Base-by-base conservation (phyloP, 64 coral and sea anemone species). In the Anthopleura sola region DNA sequence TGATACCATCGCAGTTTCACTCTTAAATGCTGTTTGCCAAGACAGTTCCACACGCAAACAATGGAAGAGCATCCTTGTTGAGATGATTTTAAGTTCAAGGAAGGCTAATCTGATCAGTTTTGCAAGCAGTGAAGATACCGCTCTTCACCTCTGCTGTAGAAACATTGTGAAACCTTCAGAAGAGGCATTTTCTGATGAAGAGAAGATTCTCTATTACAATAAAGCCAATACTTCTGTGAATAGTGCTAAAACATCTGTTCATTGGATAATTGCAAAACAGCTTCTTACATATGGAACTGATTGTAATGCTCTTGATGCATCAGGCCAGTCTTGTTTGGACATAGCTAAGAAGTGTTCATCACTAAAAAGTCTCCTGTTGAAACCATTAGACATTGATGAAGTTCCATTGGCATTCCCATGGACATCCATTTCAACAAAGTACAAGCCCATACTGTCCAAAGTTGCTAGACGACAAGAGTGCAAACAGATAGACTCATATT, bases 401-500 rank as follows among this genome's bases (percentile, higher is more conserved):
- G 36, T 31, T 14, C 69, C 69, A 34, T 75, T 75, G 36, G 69
- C 24, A 14, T 34, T 75, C 13, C 69, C 69, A 50, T 92, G 91
- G 91, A 37, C 34, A 28, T 77, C 53, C 58, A 55, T 37, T 23
- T 92, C 91, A 36, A 66, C 60, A 29, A 88, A 88, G 16, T 69
- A 92, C 34, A 40, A 62, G 19, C 7, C 39, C 20, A 75, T 53
- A 28, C 21, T 92, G 34, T 24, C 51, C 11, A 62, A 92, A 53
- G 82, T 92, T 49, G 81, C 80, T 23, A 50, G 80, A 60, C 80
- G 86, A 18, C 37, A 55, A 12, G 84, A 83, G 14, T 88, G 58
- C 39, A 60, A 24, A 66, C 36, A 49, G 40, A 38, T 88, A 14
- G 81, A 40, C 3, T 77, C 24, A 18, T 88, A 66, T 83, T 36